Percentiles rank a stretch among this genome's conserved stretches.
Evolutionary conservation across 2,797 vertebrate species (phyloP).

Genomic region (Pseudochirops corinnae): DNA sequence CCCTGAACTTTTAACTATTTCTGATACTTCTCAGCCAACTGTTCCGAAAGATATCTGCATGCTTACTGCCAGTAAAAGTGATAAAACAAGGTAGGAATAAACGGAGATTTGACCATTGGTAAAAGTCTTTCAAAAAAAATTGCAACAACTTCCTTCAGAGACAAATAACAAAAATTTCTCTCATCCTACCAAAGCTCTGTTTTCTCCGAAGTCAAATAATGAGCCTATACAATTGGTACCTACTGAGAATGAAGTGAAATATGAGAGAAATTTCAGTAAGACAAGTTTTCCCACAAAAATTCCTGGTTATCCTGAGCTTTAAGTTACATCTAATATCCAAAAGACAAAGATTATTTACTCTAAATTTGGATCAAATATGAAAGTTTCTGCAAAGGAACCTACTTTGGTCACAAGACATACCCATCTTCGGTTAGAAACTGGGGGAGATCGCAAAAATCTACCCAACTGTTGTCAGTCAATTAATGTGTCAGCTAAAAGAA

Average conservation of each 20-base stretch:
- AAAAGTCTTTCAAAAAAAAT: slow-evolving; percentile 48
- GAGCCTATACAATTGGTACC: slow-evolving; percentile 72
- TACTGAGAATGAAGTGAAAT: slow-evolving; percentile 60
- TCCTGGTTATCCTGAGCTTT: slow-evolving; percentile 66
- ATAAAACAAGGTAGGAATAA: slow-evolving; percentile 61
- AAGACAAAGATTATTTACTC: slow-evolving; percentile 61
- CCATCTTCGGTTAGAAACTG: slow-evolving; percentile 58
- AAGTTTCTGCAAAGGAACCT: slow-evolving; percentile 67
- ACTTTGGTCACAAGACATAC: slow-evolving; percentile 38
- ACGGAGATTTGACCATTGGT: slow-evolving; percentile 48
- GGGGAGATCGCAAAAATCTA: slow-evolving; percentile 49
- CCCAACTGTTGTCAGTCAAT: slow-evolving; percentile 54
- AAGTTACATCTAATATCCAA: slow-evolving; percentile 63
- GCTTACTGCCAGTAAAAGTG: slow-evolving; percentile 31
- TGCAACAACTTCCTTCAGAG: slow-evolving; percentile 72
- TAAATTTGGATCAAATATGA: slow-evolving; percentile 51
- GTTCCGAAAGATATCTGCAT: slow-evolving; percentile 46
- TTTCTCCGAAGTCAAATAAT: slow-evolving; percentile 55
- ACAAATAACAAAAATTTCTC: slow-evolving; percentile 48
- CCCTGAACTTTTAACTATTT: slow-evolving; percentile 80
- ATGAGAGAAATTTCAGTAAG: slow-evolving; percentile 66
- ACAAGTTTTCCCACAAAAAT: slow-evolving; percentile 76
- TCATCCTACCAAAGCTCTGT: slow-evolving; percentile 51
- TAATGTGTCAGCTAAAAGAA: slow-evolving; percentile 56
- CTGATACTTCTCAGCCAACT: slow-evolving; percentile 54